These are phyloP conservation scores for Alviniconcha marisindica DNA, from an alignment of 1,140 invertebrate genomes.

Conservation along the genomic window DNA sequence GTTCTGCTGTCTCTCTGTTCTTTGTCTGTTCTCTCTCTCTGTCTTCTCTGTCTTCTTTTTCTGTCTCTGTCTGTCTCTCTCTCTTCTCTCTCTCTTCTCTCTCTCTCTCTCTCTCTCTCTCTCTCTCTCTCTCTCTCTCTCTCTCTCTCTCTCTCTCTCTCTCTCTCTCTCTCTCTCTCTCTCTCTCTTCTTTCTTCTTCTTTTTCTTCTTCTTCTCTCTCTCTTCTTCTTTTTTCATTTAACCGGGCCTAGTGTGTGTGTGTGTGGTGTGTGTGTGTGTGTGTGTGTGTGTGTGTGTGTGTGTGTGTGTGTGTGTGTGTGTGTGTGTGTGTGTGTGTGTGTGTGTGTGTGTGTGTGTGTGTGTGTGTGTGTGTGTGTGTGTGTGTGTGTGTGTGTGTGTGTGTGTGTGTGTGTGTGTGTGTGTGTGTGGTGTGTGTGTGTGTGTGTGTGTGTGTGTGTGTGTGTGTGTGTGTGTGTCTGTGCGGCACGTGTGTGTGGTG, in stretches of 20 bases:
- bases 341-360: too few relatives aligned
- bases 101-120: neutral
- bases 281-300: too few relatives aligned
- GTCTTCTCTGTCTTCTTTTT: slow-evolving; percentile 30
- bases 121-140: neutral
- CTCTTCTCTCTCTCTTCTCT: neutral
- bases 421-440: too few relatives aligned
- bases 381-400: too few relatives aligned
- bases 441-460: too few relatives aligned
- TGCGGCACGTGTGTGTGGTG: too few relatives aligned
- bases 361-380: too few relatives aligned
- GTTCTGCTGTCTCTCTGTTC: neutral
- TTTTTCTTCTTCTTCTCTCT: slow-evolving; percentile 10
- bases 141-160: neutral
- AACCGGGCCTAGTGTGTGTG: neutral
- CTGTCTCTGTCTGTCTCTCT: neutral
- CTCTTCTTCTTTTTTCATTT: neutral
- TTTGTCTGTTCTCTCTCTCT: neutral
- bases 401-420: too few relatives aligned
- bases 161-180: neutral
- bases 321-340: too few relatives aligned
- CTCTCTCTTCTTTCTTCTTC: slow-evolving; percentile 7
- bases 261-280: neutral
- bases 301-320: too few relatives aligned
- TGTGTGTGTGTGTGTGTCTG: too few relatives aligned